Conservation (phyloP, 30 jellyfish, hydroid and myxozoan species). For the Hydra vulgaris region DNA sequence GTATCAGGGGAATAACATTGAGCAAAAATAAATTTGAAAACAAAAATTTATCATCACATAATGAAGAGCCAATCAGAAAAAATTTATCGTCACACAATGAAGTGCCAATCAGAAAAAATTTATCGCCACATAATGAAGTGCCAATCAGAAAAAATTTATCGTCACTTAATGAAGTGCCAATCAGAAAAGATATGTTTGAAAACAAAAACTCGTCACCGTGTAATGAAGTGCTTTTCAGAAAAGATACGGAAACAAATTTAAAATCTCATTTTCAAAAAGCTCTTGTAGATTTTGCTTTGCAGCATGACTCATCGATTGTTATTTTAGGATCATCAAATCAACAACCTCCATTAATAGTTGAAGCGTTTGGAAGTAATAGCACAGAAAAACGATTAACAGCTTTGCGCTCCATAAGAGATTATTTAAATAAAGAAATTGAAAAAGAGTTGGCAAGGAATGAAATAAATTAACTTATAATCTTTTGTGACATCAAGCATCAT, state of each 20-base stretch:
- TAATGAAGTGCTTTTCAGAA: no score
- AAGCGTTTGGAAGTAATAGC: not conserved
- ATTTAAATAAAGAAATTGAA: not conserved
- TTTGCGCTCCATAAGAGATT: not conserved
- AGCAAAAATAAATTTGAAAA: not conserved
- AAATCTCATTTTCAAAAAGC: not conserved
- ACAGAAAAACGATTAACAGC: not conserved
- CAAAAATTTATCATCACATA: no score
- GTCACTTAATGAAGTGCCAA: not conserved
- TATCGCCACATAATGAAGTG: no score
- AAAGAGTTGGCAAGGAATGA: no score
- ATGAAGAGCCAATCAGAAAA: not conserved
- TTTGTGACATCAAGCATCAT: no score
- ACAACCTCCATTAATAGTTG: not conserved
- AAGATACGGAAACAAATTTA: not conserved
- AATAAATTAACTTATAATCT: no score
- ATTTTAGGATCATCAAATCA: not conserved
- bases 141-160: not conserved
- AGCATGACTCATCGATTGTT: not conserved
- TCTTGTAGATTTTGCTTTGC: not conserved
- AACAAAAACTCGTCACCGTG: no score
- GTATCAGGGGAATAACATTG: conserved; percentile 2
- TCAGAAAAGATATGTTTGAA: no score
- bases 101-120: no score
- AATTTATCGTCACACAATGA: not conserved